Base-by-base conservation (phyloP, 2,113 vertebrate species). In the Pycnonotus jocosus region DNA sequence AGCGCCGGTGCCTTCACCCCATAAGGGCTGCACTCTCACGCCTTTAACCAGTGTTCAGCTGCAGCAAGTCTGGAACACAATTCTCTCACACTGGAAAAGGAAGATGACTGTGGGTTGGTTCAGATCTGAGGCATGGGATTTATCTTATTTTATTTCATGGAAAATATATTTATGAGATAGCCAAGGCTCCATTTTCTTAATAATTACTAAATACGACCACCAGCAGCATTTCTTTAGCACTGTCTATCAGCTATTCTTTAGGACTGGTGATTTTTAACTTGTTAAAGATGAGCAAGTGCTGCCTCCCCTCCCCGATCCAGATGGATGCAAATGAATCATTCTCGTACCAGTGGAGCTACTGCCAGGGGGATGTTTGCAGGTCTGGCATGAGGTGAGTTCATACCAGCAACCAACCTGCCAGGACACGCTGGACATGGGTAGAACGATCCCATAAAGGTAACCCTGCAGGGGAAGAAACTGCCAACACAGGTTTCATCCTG, bases 1-100 rank as follows among this genome's bases (percentile, higher is more conserved):
- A 73, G 12, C 17, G 14, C 30, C 0, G 0, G 40, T 38, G 35
- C 31, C 21, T 65, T 64, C 30, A 62, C 7, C 1, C 33, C 7
- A 7, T 56, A 45, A 31, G 12, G 15, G 35, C 44, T 15, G 11
- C 22, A 50, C 48, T 22, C 54, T 68, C 44, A 30, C 38, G 54
- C n/a, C 45, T 77, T 61, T 45, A 69, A 64, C 9, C 40, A 56
- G 33, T 8, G 20, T 58, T 60, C 54, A 73, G 48, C 24, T 80
- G 64, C 31, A 84, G 7, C 21, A 54, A 74, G 21, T 38, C 54
- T 53, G 33, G 27, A 92, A 47, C 35, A 51, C 2, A 11, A 4
- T 25, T 54, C 7, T 35, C 10, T 85, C 31, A 38, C 22, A 38
- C 8, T 56, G 11, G n/a, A 33, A 65, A 89, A 66, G 23, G 40